Evolutionary conservation across 2,113 vertebrate genomes (phyloP).

Genomic region (Caracal caracal): DNA sequence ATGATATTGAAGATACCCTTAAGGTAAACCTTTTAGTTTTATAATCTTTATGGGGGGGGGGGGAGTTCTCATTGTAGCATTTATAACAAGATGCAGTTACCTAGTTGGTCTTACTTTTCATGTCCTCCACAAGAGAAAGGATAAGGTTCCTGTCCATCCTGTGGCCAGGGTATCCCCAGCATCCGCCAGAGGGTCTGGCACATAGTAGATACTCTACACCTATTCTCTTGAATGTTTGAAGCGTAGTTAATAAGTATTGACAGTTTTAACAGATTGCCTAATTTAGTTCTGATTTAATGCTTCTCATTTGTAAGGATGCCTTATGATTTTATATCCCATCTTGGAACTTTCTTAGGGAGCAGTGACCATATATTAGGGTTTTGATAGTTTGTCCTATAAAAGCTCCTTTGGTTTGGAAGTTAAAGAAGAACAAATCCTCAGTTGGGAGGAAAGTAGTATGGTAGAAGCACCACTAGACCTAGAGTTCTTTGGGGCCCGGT

Average conservation of each 20-base stretch:
- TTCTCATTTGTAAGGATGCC: background rate
- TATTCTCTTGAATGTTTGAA: background rate
- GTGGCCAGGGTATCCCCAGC: background rate
- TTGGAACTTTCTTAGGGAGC: background rate
- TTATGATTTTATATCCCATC: constrained; percentile 1
- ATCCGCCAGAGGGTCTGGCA: background rate
- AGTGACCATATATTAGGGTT: background rate
- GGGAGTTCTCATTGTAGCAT: background rate
- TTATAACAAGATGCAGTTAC: background rate
- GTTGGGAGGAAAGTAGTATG: background rate
- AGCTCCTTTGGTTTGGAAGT: constrained; percentile 1
- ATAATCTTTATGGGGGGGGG: background rate
- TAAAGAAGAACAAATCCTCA: background rate
- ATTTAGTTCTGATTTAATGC: background rate
- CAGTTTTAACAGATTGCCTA: background rate
- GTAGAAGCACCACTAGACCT: background rate
- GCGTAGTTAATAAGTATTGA: background rate
- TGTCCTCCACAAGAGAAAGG: background rate
- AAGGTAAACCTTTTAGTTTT: background rate
- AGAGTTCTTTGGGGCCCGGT: background rate
- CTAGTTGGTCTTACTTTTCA: background rate
- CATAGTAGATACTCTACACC: background rate
- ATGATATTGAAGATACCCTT: background rate
- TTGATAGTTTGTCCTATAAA: background rate
- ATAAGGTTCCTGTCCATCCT: background rate